Conservation (phyloP, 1,140 invertebrate genomes). For the Temnothorax nylanderi region DNA sequence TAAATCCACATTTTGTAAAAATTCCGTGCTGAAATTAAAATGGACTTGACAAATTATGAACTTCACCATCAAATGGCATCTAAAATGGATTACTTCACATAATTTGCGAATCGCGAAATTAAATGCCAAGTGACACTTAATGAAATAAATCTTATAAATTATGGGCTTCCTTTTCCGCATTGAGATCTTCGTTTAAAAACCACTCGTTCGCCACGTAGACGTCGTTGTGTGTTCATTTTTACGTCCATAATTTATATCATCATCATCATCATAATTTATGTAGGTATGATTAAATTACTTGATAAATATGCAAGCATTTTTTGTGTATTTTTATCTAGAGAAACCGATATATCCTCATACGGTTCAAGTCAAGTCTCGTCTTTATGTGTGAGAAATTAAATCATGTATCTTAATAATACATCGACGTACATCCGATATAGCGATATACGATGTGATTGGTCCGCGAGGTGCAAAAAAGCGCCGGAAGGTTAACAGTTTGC, state of each 20-base stretch:
- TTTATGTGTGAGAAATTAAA: conserved; percentile 16
- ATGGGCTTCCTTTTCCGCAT: neutral
- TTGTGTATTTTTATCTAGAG: neutral
- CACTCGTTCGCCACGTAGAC: neutral
- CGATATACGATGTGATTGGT: neutral
- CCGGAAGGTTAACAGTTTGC: conserved; percentile 25
- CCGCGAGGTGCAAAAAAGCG: neutral
- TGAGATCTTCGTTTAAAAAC: neutral
- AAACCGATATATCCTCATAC: neutral
- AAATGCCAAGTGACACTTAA: conserved; percentile 23
- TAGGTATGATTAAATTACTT: neutral
- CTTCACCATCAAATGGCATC: neutral
- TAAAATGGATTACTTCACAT: neutral
- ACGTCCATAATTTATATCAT: conserved; percentile 5
- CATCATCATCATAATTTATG: no score
- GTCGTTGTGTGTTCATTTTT: neutral
- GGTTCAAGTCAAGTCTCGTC: neutral
- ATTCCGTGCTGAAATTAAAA: neutral
- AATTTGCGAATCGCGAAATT: neutral
- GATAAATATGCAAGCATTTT: conserved; percentile 39
- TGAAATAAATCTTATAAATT: neutral
- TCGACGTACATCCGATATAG: neutral
- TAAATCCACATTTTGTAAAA: neutral
- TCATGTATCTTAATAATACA: neutral
- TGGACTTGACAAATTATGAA: neutral